Evolutionary conservation across 2,888 invertebrate species (phyloP).

Genomic region (Eulithis testata): DNA sequence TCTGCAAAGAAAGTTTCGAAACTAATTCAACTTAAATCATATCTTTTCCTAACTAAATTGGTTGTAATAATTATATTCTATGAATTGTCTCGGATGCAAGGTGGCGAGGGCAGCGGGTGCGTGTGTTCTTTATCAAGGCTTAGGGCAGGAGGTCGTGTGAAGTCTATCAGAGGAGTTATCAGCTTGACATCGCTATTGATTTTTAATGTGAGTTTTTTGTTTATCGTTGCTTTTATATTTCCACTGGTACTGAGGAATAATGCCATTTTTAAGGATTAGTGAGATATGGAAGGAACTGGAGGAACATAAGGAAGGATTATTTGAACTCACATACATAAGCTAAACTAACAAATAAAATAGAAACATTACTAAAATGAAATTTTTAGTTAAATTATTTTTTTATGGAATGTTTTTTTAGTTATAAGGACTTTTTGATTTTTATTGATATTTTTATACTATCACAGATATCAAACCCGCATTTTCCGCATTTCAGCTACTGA

Average conservation of each 20-base stretch:
- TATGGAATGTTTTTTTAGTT: no score
- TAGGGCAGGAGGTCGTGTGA: constrained; percentile 49
- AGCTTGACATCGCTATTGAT: constrained; percentile 25
- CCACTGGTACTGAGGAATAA: background rate
- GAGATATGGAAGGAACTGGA: no score
- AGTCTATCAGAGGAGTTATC: constrained; percentile 26
- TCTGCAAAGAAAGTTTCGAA: constrained; percentile 27
- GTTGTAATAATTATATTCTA: constrained; percentile 44
- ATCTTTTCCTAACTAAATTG: constrained; percentile 17
- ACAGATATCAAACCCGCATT: no score
- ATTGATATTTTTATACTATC: no score
- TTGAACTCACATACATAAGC: no score
- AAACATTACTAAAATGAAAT: no score
- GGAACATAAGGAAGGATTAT: no score
- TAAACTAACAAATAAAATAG: no score
- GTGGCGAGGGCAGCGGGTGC: constrained; percentile 47
- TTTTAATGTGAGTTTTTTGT: constrained; percentile 20
- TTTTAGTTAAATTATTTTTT: no score
- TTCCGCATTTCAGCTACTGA: no score
- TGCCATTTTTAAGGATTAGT: no score
- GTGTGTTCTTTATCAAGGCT: constrained; percentile 49
- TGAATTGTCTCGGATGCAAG: constrained; percentile 58
- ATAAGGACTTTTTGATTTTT: no score
- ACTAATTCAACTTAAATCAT: constrained; percentile 28
- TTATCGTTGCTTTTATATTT: background rate